A percentile compares a stretch with the other conserved stretches of the same genome.
Evolutionary conservation across 2,888 invertebrate genomes (phyloP).

Genomic region (Scaptomyza parva): DNA sequence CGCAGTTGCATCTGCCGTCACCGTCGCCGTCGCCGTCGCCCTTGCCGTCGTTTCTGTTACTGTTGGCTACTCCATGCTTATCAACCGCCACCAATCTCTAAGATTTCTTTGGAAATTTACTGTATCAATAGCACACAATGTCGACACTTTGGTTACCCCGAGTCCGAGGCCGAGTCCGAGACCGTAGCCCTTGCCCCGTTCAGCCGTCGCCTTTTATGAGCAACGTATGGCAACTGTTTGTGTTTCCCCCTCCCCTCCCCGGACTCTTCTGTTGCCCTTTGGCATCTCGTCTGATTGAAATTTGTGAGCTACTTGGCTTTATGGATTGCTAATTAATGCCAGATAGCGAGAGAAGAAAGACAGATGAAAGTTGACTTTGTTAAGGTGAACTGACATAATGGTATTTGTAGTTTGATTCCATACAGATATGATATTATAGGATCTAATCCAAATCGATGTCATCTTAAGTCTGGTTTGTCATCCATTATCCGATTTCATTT

Average conservation of each 20-base stretch:
- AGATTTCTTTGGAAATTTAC: slow-evolving; percentile 79
- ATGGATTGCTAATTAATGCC: slow-evolving; percentile 71
- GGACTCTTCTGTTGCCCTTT: slow-evolving; percentile 2
- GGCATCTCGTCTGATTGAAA: slow-evolving; percentile 60
- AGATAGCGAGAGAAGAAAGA: slow-evolving; percentile 12
- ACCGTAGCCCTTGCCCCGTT: slow-evolving; percentile 17
- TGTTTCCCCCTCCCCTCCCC: background rate
- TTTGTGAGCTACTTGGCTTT: slow-evolving; percentile 78
- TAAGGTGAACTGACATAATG: slow-evolving; percentile 12
- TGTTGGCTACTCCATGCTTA: slow-evolving; percentile 69
- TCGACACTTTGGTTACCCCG: slow-evolving; percentile 54
- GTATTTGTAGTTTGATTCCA: slow-evolving; percentile 21
- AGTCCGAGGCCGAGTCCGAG: slow-evolving; percentile 20
- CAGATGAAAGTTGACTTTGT: slow-evolving; percentile 13
- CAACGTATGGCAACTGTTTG: slow-evolving; percentile 33
- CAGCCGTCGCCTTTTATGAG: slow-evolving; percentile 39
- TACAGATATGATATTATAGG: background rate
- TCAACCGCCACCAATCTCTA: slow-evolving; percentile 72
- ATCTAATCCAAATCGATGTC: background rate
- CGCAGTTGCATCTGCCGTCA: slow-evolving; percentile 65
- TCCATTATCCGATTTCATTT: background rate
- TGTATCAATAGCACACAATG: slow-evolving; percentile 74
- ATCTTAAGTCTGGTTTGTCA: background rate
- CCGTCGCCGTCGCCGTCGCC: background rate
- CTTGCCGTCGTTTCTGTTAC: slow-evolving; percentile 24